Percentiles rank a stretch among this genome's conserved stretches.
These are phyloP conservation scores for Pachypanchax playfairii DNA, from an alignment of 2,113 vertebrate genomes.

Conservation along the genomic window DNA sequence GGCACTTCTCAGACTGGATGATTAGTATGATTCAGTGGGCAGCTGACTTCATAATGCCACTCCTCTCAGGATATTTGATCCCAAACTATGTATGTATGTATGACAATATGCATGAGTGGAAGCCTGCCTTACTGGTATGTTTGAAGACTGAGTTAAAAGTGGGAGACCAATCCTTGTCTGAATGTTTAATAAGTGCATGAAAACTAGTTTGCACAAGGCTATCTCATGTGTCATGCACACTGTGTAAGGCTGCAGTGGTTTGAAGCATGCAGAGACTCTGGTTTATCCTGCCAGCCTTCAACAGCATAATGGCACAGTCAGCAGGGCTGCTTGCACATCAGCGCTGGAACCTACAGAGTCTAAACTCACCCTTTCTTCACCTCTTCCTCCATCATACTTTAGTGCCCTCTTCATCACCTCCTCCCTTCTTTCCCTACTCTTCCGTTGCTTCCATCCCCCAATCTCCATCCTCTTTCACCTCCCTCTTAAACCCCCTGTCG, in stretches of 20 bases:
- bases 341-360: conserved; percentile 75
- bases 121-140: not conserved
- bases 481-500: conserved; percentile 67
- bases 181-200: conserved; percentile 21
- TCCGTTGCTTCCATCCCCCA: conserved; percentile 39
- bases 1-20: not conserved
- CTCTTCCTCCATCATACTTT: conserved; percentile 56
- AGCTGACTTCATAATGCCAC: not conserved
- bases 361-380: conserved; percentile 66
- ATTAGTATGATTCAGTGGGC: not conserved
- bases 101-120: not conserved
- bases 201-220: conserved; percentile 5
- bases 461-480: conserved; percentile 75
- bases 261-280: conserved; percentile 47
- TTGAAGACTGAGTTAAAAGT: conserved; percentile 10
- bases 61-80: not conserved
- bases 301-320: conserved; percentile 84
- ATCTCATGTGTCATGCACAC: conserved; percentile 37
- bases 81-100: not conserved
- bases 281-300: conserved; percentile 83
- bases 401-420: conserved; percentile 66
- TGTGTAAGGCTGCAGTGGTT: conserved; percentile 40
- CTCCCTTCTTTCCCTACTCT: conserved; percentile 43
- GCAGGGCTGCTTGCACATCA: conserved; percentile 86
- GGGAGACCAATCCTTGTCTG: conserved; percentile 9